Evolutionary conservation across 2,797 vertebrate genomes (phyloP).

Genomic region (Merluccius polli): DNA sequence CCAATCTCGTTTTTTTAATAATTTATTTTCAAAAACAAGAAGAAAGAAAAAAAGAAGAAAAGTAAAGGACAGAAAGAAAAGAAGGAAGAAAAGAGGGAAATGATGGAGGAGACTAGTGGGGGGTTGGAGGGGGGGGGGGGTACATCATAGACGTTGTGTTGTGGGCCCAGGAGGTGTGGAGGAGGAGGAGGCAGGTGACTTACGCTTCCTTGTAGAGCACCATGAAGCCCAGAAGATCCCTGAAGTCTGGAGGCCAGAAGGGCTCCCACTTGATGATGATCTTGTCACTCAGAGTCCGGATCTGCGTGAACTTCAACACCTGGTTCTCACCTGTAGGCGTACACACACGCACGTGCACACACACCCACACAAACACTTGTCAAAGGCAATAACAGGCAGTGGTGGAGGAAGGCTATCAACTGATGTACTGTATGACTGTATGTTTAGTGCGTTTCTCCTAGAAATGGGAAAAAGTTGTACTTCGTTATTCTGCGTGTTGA

Average conservation of each 20-base stretch:
- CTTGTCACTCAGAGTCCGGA: conserved; percentile 84
- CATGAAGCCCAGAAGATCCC: conserved; percentile 96
- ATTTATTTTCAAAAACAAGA: not conserved
- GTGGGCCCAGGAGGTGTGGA: not conserved
- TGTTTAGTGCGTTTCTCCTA: not conserved
- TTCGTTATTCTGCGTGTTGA: not conserved
- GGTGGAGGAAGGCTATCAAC: not conserved
- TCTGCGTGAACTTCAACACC: conserved; percentile 80
- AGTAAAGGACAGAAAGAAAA: not conserved
- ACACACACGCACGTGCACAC: not conserved
- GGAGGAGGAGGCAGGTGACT: conserved; percentile 60
- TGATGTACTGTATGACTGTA: not conserved
- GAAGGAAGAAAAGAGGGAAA: not conserved
- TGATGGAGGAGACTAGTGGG: not conserved
- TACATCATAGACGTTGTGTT: too few relatives aligned
- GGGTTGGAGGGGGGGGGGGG: too few relatives aligned
- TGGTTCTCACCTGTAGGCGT: conserved; percentile 82
- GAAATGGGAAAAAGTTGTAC: not conserved
- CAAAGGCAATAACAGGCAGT: not conserved
- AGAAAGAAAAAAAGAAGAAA: not conserved
- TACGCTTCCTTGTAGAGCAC: conserved; percentile 98
- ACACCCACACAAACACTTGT: not conserved
- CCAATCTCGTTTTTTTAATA: not conserved
- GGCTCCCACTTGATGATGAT: conserved; percentile 91
- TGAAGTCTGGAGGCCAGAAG: conserved; percentile 93